Percentiles rank a stretch among this genome's conserved stretches.
Evolutionary conservation across 1,140 invertebrate species (phyloP).

Genomic region (Cotesia vestalis): DNA sequence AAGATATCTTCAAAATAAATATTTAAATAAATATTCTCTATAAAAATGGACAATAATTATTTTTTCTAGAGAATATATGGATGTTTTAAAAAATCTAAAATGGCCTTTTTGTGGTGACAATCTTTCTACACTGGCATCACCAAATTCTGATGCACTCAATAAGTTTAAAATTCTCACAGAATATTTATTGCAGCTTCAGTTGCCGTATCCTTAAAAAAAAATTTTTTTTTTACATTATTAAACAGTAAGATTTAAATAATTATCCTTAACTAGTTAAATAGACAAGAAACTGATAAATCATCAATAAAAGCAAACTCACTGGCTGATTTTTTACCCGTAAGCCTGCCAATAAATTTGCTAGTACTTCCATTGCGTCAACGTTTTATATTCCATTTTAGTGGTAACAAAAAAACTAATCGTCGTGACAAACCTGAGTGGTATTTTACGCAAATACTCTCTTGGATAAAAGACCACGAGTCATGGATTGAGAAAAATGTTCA

Average conservation of each 20-base stretch:
- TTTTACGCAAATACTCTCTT: conserved; percentile 83
- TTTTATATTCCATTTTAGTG: conserved; percentile 91
- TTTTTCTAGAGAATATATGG: conserved; percentile 80
- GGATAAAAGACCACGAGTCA: conserved; percentile 85
- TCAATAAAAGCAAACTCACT: conserved; percentile 68
- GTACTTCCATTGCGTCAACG: conserved; percentile 76
- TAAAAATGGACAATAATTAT: conserved; percentile 34
- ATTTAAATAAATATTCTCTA: conserved; percentile 35
- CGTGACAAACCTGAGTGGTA: conserved; percentile 94
- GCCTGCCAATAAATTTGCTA: conserved; percentile 73
- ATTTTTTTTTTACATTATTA: conserved; percentile 26
- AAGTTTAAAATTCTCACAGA: conserved; percentile 76
- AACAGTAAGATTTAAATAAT: conserved; percentile 35
- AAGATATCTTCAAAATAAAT: conserved; percentile 50
- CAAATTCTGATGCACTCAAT: conserved; percentile 69
- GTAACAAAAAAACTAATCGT: conserved; percentile 86
- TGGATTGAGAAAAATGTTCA: conserved; percentile 85
- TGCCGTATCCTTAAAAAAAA: conserved; percentile 67
- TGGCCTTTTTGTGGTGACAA: conserved; percentile 81
- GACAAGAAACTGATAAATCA: conserved; percentile 57
- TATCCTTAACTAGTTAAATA: conserved; percentile 42
- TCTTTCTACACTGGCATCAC: conserved; percentile 64
- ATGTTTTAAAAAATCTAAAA: conserved; percentile 78
- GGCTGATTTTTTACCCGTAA: conserved; percentile 69
- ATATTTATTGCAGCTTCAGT: conserved; percentile 77